Conservation (phyloP, 2,113 vertebrate species). For the Blennius ocellaris region DNA sequence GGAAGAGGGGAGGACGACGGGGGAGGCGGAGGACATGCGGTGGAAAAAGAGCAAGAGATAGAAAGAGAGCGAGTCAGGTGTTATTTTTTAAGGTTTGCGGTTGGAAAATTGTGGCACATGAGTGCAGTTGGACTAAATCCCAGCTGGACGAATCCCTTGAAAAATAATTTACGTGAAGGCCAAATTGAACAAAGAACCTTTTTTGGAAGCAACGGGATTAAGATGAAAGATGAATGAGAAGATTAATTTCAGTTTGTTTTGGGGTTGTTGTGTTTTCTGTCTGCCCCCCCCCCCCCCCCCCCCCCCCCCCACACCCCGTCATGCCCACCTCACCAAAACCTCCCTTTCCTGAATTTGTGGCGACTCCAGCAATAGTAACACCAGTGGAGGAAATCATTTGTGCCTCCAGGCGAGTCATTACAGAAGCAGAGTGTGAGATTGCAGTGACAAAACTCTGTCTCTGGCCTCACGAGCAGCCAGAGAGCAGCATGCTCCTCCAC, state of each 20-base stretch:
- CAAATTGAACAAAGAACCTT: neutral
- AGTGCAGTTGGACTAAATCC: conserved; percentile 23
- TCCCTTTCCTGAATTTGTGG: conserved; percentile 46
- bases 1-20: conserved; percentile 6
- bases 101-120: conserved; percentile 55
- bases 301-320: neutral
- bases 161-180: conserved; percentile 5
- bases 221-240: conserved; percentile 4
- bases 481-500: conserved; percentile 60
- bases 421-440: conserved; percentile 75
- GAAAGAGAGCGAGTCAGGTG: conserved; percentile 22
- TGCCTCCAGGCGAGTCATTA: conserved; percentile 77
- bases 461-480: conserved; percentile 57
- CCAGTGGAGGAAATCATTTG: conserved; percentile 75
- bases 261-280: neutral
- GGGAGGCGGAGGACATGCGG: neutral
- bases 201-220: conserved; percentile 2
- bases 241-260: conserved; percentile 14
- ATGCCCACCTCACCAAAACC: conserved; percentile 10
- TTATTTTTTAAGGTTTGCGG: conserved; percentile 55
- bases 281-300: neutral
- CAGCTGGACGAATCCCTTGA: conserved; percentile 26
- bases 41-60: neutral
- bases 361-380: conserved; percentile 63
- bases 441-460: conserved; percentile 73